Conservation (phyloP, 2,113 vertebrate species). For the Dicaeum eximium region DNA sequence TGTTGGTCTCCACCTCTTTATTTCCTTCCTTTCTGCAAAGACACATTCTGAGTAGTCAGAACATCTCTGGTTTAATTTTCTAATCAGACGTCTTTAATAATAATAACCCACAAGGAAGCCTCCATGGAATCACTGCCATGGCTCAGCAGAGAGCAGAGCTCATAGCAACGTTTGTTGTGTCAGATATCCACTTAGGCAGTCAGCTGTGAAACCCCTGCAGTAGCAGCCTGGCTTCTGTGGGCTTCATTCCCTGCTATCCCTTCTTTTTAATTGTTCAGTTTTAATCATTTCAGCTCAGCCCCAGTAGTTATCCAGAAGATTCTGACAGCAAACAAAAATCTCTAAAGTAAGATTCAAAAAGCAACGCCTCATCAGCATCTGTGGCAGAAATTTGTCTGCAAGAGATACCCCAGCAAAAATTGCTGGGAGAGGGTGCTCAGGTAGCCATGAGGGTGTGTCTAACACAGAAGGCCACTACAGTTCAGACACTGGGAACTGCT, state of each 20-base stretch:
- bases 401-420: not conserved
- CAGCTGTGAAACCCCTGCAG: constrained; percentile 10
- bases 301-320: not conserved
- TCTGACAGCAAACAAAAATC: not conserved
- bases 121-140: not conserved
- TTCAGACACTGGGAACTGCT: not conserved
- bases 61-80: not conserved
- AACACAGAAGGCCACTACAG: not conserved
- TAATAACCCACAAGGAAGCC: not conserved
- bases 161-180: constrained; percentile 20
- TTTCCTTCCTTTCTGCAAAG: not conserved
- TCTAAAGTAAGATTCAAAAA: not conserved
- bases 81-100: not conserved
- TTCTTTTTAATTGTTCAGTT: constrained; percentile 1
- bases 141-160: constrained; percentile 19
- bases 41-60: not conserved
- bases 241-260: not conserved
- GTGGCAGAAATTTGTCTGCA: not conserved
- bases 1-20: not conserved
- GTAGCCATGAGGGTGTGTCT: not conserved
- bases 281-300: constrained; percentile 5
- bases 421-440: not conserved
- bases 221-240: not conserved
- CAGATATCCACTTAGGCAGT: not conserved
- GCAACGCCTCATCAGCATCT: not conserved